Conservation (phyloP, 2,113 vertebrate genomes). For the Plestiodon gilberti region DNA sequence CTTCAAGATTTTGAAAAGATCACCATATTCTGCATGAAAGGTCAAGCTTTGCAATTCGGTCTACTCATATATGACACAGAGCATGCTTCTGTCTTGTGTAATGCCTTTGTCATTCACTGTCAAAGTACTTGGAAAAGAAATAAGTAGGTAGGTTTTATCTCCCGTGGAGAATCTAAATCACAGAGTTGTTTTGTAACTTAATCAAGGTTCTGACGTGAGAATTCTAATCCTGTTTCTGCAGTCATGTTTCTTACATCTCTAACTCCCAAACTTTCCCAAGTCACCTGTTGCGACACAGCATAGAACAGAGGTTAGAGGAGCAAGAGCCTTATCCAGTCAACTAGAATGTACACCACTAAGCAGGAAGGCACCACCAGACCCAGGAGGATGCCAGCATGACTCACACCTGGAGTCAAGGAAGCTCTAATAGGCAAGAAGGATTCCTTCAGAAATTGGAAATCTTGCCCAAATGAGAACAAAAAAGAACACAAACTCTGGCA, state of each 20-base stretch:
- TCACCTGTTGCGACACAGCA: neutral
- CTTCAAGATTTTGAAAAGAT: neutral
- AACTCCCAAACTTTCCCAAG: neutral
- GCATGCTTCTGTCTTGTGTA: neutral
- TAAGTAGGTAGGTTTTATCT: neutral
- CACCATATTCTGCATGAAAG: neutral
- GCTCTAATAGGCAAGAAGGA: too few relatives aligned
- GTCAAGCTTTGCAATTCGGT: neutral
- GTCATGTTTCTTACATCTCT: slow-evolving; percentile 4
- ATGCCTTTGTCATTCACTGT: neutral
- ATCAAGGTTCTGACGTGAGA: slow-evolving; percentile 2
- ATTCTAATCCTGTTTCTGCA: neutral
- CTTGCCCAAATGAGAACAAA: too few relatives aligned
- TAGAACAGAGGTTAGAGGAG: neutral
- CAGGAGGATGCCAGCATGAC: too few relatives aligned
- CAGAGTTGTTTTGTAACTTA: neutral
- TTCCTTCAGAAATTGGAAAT: too few relatives aligned
- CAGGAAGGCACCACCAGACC: too few relatives aligned
- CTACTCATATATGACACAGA: neutral
- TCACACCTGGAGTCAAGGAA: too few relatives aligned
- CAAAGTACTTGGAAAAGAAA: slow-evolving; percentile 3
- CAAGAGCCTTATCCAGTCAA: neutral
- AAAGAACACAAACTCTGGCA: too few relatives aligned
- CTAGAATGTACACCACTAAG: too few relatives aligned
- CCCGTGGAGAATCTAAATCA: neutral